A percentile compares a stretch with the other conserved stretches of the same genome.
phyloP scores from a whole-genome alignment of 2,888 invertebrate genomes.

The Philereme vetulata region DNA sequence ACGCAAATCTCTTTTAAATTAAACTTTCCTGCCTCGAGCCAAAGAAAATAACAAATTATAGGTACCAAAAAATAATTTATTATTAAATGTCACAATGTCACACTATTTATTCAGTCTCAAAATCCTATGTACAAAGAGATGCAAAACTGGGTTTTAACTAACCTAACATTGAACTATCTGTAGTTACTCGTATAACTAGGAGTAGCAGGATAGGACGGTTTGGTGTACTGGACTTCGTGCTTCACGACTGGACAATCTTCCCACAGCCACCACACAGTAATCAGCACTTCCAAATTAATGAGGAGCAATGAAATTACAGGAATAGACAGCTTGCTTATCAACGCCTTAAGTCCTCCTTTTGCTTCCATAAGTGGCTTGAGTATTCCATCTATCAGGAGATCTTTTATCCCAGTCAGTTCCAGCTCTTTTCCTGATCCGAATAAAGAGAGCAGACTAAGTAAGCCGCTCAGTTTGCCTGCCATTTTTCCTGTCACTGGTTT shows the following conservation, averaged over 20 bases:
- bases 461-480: constrained; percentile 61
- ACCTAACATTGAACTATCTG: constrained; percentile 37
- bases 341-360: constrained; percentile 67
- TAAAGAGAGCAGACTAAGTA: constrained; percentile 63
- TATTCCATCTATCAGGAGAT: constrained; percentile 67
- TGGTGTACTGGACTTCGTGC: constrained; percentile 32
- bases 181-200: constrained; percentile 50
- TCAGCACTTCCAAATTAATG: constrained; percentile 71
- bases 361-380: constrained; percentile 64
- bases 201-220: constrained; percentile 47
- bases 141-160: constrained; percentile 48
- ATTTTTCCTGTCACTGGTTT: constrained; percentile 61
- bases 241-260: constrained; percentile 64
- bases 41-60: background rate
- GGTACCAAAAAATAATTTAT: constrained; percentile 10
- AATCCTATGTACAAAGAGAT: constrained; percentile 31
- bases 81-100: constrained; percentile 21
- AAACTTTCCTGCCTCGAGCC: no score
- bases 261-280: constrained; percentile 80
- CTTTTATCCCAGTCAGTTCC: constrained; percentile 63
- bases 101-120: constrained; percentile 38
- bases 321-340: constrained; percentile 71
- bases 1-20: no score
- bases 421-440: constrained; percentile 57
- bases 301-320: constrained; percentile 68